Base-by-base conservation (phyloP, 2,797 vertebrate genomes). In the Eutrigla gurnardus region DNA sequence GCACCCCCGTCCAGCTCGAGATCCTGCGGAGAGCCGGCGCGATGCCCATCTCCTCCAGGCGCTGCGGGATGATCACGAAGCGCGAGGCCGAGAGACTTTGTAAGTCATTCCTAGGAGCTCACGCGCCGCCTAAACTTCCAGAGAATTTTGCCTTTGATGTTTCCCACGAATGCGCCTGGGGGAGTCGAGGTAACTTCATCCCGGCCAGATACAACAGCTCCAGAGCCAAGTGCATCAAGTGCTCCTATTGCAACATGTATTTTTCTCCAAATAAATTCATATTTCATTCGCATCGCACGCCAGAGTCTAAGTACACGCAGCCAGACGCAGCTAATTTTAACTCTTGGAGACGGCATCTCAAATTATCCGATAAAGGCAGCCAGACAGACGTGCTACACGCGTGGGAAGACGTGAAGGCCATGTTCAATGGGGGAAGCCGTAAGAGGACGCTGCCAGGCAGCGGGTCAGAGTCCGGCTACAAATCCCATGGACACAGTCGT, bases 401-500 rank as follows among this genome's bases (percentile, higher is more conserved):
- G 2, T 99, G 98, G 98, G 98, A 99, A 88, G 98, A 99, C 57
- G 98, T 99, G 83, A 99, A 99, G 92, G 98, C 97, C 90, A 98
- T 99, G 98, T 99, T 99, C 89, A 99, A 99, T 52, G 98, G 97
- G 0, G 97, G 98, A 42, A 98, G 94, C 72, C 96, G 97, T 67
- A 99, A 99, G 92, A 95, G 97, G 91, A 98, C 97, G 68, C 95
- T 99, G 89, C 96, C 97, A 0, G 84, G 95, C 71, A 88, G 94
- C 9, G 86, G 89, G 6, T 92, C 94, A 0, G 85, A 54, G 0
- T 82, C 91, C 39, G 64, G 82, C 13, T 68, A 91, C 1, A 95
- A 94, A 65, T 53, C 91, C 0, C 94, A 92, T 0, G 89, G 87
- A 39, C 77, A 90, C 10, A 88, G 50, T 60, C 86, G 88, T 25